Percentiles rank a stretch among this genome's conserved stretches.
These are phyloP conservation scores for Hyppa rectilinea DNA, from an alignment of 2,888 invertebrate species.

Conservation along the genomic window DNA sequence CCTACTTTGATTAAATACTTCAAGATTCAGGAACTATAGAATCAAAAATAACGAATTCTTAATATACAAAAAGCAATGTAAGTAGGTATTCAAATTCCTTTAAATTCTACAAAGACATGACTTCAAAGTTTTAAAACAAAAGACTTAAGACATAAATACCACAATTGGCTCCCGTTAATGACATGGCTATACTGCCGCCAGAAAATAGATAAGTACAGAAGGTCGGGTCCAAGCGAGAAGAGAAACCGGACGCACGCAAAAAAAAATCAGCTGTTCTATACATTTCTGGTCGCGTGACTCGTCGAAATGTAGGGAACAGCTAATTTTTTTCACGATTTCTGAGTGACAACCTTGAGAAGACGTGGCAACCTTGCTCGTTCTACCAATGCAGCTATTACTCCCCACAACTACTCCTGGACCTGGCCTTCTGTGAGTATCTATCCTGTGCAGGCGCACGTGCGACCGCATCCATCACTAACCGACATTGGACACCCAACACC, in stretches of 20 bases:
- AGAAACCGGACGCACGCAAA: too few species aligned
- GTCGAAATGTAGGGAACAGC: too few species aligned
- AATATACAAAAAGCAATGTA: slow-evolving; percentile 13
- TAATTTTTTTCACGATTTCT: too few species aligned
- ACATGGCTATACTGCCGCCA: background rate
- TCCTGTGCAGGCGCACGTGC: slow-evolving; percentile 33
- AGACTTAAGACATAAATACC: slow-evolving; percentile 37
- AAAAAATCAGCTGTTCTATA: too few species aligned
- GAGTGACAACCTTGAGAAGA: too few species aligned
- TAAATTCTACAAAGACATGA: slow-evolving; percentile 26
- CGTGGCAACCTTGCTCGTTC: background rate
- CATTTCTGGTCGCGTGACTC: too few species aligned
- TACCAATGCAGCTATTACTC: background rate
- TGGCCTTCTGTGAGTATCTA: slow-evolving; percentile 8
- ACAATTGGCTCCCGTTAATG: slow-evolving; percentile 25
- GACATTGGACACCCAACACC: slow-evolving; percentile 46
- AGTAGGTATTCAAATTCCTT: slow-evolving; percentile 23
- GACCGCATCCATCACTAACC: slow-evolving; percentile 52
- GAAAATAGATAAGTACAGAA: background rate
- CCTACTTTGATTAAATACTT: background rate
- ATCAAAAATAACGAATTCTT: slow-evolving; percentile 3
- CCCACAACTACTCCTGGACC: background rate
- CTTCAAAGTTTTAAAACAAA: slow-evolving; percentile 37
- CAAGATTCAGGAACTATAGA: background rate
- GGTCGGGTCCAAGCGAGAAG: background rate